Percentiles rank a stretch among this genome's conserved stretches.
Evolutionary conservation across 1,140 invertebrate species (phyloP).

Genomic region (Magallana gigas): DNA sequence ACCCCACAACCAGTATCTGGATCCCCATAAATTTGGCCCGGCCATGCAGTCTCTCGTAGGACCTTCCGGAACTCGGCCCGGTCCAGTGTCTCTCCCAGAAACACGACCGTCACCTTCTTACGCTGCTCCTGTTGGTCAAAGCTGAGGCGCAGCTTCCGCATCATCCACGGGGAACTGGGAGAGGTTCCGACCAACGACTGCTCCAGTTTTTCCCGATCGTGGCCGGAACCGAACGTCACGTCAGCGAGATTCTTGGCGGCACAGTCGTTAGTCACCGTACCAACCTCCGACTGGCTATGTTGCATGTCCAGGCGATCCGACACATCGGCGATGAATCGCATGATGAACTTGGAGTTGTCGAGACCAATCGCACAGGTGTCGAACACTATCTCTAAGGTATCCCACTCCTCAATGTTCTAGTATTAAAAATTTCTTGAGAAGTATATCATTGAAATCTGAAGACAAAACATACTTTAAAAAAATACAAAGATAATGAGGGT

Average conservation of each 20-base stretch:
- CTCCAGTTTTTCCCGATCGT: conserved; percentile 25
- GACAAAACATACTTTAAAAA: no score
- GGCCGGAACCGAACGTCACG: conserved; percentile 10
- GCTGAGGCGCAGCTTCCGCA: conserved; percentile 13
- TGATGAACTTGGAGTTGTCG: conserved; percentile 45
- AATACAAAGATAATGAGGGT: no score
- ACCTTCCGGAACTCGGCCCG: conserved; percentile 37
- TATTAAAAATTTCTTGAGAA: no score
- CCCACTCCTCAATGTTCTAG: no score
- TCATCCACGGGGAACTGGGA: neutral
- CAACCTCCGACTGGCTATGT: conserved; percentile 15
- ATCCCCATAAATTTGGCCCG: conserved; percentile 38
- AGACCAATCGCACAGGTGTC: conserved; percentile 38
- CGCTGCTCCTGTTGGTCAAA: neutral
- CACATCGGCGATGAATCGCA: conserved; percentile 35
- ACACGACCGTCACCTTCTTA: conserved; percentile 34
- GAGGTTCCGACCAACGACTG: neutral
- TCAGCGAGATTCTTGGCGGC: neutral
- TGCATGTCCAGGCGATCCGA: conserved; percentile 22
- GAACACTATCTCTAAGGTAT: conserved; percentile 4
- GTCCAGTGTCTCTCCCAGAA: conserved; percentile 29
- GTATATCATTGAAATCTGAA: no score
- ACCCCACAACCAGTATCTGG: conserved; percentile 41
- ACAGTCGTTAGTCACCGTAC: conserved; percentile 30
- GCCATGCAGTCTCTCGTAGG: conserved; percentile 4